Base-by-base conservation (phyloP, 2,888 invertebrate species). In the Marronus borbonicus region DNA sequence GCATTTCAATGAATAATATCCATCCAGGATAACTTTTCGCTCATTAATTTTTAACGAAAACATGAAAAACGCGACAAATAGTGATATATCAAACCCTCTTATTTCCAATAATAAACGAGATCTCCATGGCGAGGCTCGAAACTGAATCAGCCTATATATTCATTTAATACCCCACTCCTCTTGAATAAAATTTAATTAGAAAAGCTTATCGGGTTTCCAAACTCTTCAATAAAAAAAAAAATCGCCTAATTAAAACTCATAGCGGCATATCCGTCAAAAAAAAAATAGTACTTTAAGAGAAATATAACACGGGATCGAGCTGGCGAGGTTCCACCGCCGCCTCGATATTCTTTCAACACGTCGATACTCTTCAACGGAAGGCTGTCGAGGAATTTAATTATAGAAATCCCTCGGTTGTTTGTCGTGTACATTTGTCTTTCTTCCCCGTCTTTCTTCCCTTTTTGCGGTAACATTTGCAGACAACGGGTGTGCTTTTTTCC, bases 301-400 rank as follows among this genome's bases (percentile, higher is more conserved):
- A 62, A 62, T 62, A 62, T 55, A 55, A 55, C 55, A 17, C 14
- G 24, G 39, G 8, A 49, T 68, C 28, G 50, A 50, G 24, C 5
- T 4, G n/a, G 8, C 39, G 17, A 17, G 8, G 44, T 44, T 17
- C n/a, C 65, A 4, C 12, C n/a, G 39, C 39, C 7, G n/a, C n/a
- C n/a, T 17, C 24, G 49, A 49, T 60, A 24, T 62, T 62, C 62
- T 24, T 62, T 62, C 62, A 28, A 68, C 68, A 68, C 39, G 68
- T 68, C 68, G 50, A 68, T 68, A 68, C 68, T 68, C 52, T 68
- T 50, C 12, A 50, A n/a, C 28, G 24, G 50, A 44, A 66, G 7
- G 65, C 44, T 20, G 39, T 44, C 39, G 24, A 68, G 50, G 68
- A 68, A 68, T 68, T 68, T 68, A 68, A 68, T 68, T 68, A 68